phyloP scores from a whole-genome alignment of 2,888 invertebrate species.

The Stictocephala bisonia region DNA sequence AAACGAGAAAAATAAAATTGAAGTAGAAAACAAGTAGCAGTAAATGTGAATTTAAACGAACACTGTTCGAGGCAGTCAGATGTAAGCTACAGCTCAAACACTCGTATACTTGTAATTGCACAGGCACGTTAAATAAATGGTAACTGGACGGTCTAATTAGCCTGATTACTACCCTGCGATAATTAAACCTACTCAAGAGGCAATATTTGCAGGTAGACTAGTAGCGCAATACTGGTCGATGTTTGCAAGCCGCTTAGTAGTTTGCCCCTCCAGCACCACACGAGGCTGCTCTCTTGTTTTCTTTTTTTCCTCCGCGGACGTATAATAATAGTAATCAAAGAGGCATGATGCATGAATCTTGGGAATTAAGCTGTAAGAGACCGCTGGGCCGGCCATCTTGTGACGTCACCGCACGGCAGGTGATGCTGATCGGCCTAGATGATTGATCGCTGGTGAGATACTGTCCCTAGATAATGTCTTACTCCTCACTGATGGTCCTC shows the following conservation, averaged over 20 bases:
- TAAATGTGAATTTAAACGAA: too few species aligned
- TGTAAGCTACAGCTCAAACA: not conserved
- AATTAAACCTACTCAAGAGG: conserved; percentile 38
- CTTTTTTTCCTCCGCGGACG: conserved; percentile 42
- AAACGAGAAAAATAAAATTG: too few species aligned
- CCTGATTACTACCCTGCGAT: conserved; percentile 33
- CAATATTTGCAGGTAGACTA: too few species aligned
- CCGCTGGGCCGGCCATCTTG: conserved; percentile 37
- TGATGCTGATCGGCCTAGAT: conserved; percentile 13
- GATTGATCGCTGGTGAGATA: conserved; percentile 29
- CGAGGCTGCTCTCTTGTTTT: conserved; percentile 43
- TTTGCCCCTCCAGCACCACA: conserved; percentile 33
- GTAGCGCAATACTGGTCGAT: conserved; percentile 32
- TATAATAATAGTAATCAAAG: conserved; percentile 52
- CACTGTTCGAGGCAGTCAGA: too few species aligned
- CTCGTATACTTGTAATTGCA: conserved; percentile 8
- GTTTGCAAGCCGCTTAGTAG: conserved; percentile 38
- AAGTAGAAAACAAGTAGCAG: too few species aligned
- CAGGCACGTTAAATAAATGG: conserved; percentile 5
- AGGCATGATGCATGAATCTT: conserved; percentile 51
- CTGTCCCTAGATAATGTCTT: conserved; percentile 39
- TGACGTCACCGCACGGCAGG: too few species aligned
- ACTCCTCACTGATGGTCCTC: too few species aligned
- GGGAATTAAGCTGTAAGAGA: conserved; percentile 50
- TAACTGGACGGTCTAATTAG: conserved; percentile 35